Percentiles rank a stretch among this genome's conserved stretches.
phyloP scores from a whole-genome alignment of 2,797 vertebrate genomes.

The Coracias cyanogaster region DNA sequence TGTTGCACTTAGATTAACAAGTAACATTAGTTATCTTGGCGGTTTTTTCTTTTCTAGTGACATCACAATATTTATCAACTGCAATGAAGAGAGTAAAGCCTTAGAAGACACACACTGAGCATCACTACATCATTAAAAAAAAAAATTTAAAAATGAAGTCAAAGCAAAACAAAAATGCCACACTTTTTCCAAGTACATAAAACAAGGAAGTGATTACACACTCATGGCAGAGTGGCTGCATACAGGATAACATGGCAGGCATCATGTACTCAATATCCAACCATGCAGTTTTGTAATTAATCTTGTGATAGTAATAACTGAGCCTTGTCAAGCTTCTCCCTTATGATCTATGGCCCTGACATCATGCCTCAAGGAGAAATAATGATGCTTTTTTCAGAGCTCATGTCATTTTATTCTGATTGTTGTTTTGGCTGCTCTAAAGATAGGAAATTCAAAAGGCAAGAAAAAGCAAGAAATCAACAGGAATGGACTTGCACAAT shows the following conservation, averaged over 20 bases:
- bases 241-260: constrained; percentile 7
- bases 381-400: constrained; percentile 62
- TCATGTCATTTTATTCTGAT: constrained; percentile 36
- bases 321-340: constrained; percentile 64
- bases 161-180: not conserved
- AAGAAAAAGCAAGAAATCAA: not conserved
- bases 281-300: constrained; percentile 66
- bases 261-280: constrained; percentile 40
- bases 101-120: not conserved
- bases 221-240: not conserved
- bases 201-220: not conserved
- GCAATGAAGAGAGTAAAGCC: not conserved
- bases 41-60: not conserved
- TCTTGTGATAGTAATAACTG: constrained; percentile 74
- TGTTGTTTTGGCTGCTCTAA: constrained; percentile 4
- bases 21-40: not conserved
- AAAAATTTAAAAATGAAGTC: not conserved
- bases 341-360: constrained; percentile 73
- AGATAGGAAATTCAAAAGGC: not conserved
- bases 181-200: not conserved
- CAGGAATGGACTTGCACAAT: not conserved
- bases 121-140: not conserved
- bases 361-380: constrained; percentile 62
- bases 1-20: not conserved
- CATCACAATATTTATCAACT: not conserved